Evolutionary conservation across 2,888 invertebrate genomes (phyloP).

Genomic region (Creontiades dilutus): DNA sequence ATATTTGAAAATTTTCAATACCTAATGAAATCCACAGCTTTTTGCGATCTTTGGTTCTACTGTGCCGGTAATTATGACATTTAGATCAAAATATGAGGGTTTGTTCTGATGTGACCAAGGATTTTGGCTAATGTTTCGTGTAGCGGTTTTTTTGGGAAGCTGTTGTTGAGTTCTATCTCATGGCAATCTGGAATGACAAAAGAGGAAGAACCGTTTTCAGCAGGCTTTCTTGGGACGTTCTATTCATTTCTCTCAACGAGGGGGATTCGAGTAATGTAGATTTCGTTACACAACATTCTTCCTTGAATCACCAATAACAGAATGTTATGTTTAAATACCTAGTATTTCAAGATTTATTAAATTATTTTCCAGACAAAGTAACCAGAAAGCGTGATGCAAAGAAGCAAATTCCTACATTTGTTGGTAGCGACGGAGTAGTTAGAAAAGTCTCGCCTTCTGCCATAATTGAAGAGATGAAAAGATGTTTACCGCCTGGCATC

Average conservation of each 20-base stretch:
- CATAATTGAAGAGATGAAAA: slow-evolving; percentile 54
- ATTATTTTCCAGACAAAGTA: slow-evolving; percentile 6
- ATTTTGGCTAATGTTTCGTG: no score
- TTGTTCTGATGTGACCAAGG: no score
- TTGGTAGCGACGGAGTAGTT: slow-evolving; percentile 53
- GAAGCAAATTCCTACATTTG: slow-evolving; percentile 51
- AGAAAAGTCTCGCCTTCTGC: slow-evolving; percentile 55
- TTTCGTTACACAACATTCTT: neutral
- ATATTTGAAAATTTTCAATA: no score
- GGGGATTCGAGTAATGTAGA: neutral
- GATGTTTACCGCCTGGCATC: slow-evolving; percentile 52
- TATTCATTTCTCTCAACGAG: neutral
- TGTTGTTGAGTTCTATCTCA: neutral
- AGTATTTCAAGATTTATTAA: neutral
- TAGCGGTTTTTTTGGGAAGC: no score
- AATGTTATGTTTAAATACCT: neutral
- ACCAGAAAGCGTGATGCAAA: neutral
- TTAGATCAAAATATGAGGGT: no score
- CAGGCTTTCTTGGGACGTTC: neutral
- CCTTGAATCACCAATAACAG: neutral
- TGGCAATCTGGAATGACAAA: neutral
- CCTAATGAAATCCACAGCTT: no score
- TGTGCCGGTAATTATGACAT: no score
- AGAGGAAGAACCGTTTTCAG: neutral
- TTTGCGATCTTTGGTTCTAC: no score